Evolutionary conservation across 2,888 invertebrate genomes (phyloP), one percentile per base, ranked within the genome.

Genomic region (Caenorhabditis wallacei): DNA sequence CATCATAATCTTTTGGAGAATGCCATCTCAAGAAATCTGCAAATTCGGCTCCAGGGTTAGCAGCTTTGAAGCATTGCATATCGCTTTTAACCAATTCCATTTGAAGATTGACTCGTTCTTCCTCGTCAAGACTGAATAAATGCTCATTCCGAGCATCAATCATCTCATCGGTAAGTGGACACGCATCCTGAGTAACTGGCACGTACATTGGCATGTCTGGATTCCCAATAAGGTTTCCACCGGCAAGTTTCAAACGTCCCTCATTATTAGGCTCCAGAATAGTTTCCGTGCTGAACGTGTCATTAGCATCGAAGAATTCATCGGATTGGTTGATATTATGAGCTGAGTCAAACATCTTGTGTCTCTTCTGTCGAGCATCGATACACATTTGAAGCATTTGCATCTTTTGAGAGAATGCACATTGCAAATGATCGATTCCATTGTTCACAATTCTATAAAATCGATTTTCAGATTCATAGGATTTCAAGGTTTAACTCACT

Each of bases 11-110:
- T 18, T 97, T 94, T 0, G 98, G 98, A 1, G 98, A 98, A 92
- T 98, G 98, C 98, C 98, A 99, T 61, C 96, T 94, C 79, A 99
- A 97, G 92, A 99, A 99, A 92, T 99, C 99, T 91, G 96, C 97
- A 63, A 99, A 93, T 72, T 95, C 94, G 10, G 95, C 95, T 4
- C 95, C 95, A 0, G 98, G 98, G 94, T 99, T 99, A 3, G 98
- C 98, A 1, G 98, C 95, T 94, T 98, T 99, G 92, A 99, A 99
- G 0, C 98, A 96, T 92, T 98, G 97, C 97, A 98, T 98, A 91
- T 99, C 99, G 0, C 98, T 97, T 1, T 96, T 94, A 16, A 99
- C 94, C 0, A 97, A 96, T 0, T 97, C 96, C 92, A 97, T 95
- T 95, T 98, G 98, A 94, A 98, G 95, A 92, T 95, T 95, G 0